Evolutionary conservation across 2,888 invertebrate genomes (phyloP).

Genomic region (Griposia aprilina): DNA sequence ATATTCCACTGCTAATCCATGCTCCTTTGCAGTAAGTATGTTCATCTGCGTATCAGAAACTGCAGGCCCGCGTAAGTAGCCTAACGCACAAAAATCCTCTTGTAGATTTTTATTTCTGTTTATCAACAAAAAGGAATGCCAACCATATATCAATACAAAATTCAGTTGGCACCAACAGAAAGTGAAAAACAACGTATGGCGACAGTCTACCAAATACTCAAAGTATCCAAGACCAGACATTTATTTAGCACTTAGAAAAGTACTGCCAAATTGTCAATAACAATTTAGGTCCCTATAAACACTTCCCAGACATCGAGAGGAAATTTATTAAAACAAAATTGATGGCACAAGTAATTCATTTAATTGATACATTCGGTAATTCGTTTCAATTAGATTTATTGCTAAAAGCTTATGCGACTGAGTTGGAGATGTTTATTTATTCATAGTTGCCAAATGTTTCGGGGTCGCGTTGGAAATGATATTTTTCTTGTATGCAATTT

Average conservation of each 20-base stretch:
- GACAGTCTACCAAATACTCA: conserved; percentile 27
- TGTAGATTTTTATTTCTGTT: background rate
- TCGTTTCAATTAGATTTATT: conserved; percentile 47
- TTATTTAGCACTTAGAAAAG: conserved; percentile 32
- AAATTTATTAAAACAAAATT: conserved; percentile 46
- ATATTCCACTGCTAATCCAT: too few relatives aligned
- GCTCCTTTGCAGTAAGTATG: too few relatives aligned
- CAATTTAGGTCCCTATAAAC: conserved; percentile 33
- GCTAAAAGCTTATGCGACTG: conserved; percentile 3
- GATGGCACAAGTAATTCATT: conserved; percentile 38
- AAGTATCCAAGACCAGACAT: conserved; percentile 15
- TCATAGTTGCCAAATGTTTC: conserved; percentile 48
- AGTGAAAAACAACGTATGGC: background rate
- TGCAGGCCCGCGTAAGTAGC: too few relatives aligned
- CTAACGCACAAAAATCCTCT: too few relatives aligned
- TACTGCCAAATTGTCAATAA: conserved; percentile 10
- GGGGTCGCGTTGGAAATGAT: background rate
- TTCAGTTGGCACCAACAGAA: background rate
- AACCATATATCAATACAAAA: background rate
- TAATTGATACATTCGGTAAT: conserved; percentile 47
- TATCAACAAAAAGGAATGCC: background rate
- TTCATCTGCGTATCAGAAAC: too few relatives aligned
- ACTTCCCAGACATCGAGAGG: conserved; percentile 37
- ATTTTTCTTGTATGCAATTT: background rate
- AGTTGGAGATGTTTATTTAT: conserved; percentile 20